A percentile compares a stretch with the other conserved stretches of the same genome.
phyloP scores from a whole-genome alignment of 2,888 invertebrate genomes.

The Adela reaumurella region DNA sequence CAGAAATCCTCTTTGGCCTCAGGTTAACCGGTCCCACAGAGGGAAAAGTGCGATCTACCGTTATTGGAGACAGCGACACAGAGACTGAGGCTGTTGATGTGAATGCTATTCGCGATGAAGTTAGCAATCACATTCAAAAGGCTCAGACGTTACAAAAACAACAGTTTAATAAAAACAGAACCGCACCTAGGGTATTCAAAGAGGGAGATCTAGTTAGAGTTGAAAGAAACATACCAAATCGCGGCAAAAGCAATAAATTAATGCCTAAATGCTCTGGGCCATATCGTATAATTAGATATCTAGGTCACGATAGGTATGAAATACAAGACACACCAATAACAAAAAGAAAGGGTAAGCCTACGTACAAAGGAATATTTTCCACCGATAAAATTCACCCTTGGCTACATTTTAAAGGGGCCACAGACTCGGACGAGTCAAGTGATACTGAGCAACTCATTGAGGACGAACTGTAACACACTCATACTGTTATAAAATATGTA shows the following conservation, averaged over 20 bases:
- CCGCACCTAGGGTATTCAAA: not conserved
- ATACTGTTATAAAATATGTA: too few species aligned
- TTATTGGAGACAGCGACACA: too few species aligned
- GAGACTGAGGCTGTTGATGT: not conserved
- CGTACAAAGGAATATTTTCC: not conserved
- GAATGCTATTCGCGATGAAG: not conserved
- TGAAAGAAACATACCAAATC: not conserved
- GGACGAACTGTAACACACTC: too few species aligned
- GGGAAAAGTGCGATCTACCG: too few species aligned
- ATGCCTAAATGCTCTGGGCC: not conserved
- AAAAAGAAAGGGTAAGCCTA: not conserved
- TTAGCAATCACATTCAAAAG: too few species aligned
- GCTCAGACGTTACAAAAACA: too few species aligned
- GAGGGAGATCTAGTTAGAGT: not conserved
- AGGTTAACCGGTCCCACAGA: too few species aligned
- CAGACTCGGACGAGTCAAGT: too few species aligned
- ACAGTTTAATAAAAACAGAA: not conserved
- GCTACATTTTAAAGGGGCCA: too few species aligned
- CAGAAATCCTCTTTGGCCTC: conserved; percentile 2
- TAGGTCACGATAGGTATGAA: not conserved
- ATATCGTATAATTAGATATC: not conserved
- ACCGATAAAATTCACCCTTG: not conserved
- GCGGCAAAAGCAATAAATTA: not conserved
- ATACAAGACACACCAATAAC: too few species aligned
- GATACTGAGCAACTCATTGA: too few species aligned